phyloP scores from a whole-genome alignment of 2,113 vertebrate genomes.

The human region GRCh38 chr6:1769001-1769500 shows the following conservation, averaged over 20 bases:
- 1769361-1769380: neutral
- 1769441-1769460: neutral
- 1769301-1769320: neutral
- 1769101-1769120: neutral
- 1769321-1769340: neutral
- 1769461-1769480: fast-evolving
- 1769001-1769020: neutral
- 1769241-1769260: neutral
- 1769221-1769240: neutral
- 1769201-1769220: neutral
- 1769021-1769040: neutral
- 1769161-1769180: neutral
- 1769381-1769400: neutral
- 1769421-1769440: neutral
- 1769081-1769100: neutral
- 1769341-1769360: neutral
- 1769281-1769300: neutral
- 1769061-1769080: neutral
- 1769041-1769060: neutral
- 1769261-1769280: neutral
- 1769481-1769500: neutral
- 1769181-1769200: neutral
- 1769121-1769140: neutral
- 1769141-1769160: neutral
- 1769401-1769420: neutral